A percentile compares a stretch with the other conserved stretches of the same genome.
phyloP scores from a whole-genome alignment of 2,888 invertebrate species.

The Charanyca ferruginea region DNA sequence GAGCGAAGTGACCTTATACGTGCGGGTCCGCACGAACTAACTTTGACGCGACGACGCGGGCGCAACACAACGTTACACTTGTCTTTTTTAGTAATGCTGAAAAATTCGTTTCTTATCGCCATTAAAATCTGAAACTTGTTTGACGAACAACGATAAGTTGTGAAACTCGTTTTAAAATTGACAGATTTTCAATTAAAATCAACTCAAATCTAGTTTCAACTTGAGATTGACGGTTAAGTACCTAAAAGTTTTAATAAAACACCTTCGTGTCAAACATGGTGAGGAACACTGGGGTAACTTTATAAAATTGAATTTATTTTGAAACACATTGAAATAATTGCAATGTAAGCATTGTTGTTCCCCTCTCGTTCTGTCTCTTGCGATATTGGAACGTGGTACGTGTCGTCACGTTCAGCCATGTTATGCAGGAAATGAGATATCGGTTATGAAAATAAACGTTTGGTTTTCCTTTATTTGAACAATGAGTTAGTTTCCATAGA shows the following conservation, averaged over 20 bases:
- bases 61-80: too few species aligned
- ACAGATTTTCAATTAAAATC: slow-evolving; percentile 12
- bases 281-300: neutral
- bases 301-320: slow-evolving; percentile 13
- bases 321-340: slow-evolving; percentile 30
- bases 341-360: slow-evolving; percentile 26
- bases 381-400: slow-evolving; percentile 21
- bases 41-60: too few species aligned
- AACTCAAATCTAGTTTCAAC: neutral
- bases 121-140: neutral
- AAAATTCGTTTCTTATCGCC: neutral
- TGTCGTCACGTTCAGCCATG: slow-evolving; percentile 37
- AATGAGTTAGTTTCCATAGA: too few species aligned
- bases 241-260: neutral
- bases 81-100: neutral
- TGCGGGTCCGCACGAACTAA: too few species aligned
- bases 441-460: neutral
- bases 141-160: neutral
- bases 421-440: slow-evolving; percentile 22
- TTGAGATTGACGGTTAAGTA: neutral
- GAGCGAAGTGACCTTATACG: too few species aligned
- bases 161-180: slow-evolving; percentile 14
- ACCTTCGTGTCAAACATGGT: neutral
- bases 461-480: too few species aligned
- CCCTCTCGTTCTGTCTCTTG: slow-evolving; percentile 3